Base-by-base conservation (phyloP, 2,888 invertebrate genomes). In the Phalera bucephala region DNA sequence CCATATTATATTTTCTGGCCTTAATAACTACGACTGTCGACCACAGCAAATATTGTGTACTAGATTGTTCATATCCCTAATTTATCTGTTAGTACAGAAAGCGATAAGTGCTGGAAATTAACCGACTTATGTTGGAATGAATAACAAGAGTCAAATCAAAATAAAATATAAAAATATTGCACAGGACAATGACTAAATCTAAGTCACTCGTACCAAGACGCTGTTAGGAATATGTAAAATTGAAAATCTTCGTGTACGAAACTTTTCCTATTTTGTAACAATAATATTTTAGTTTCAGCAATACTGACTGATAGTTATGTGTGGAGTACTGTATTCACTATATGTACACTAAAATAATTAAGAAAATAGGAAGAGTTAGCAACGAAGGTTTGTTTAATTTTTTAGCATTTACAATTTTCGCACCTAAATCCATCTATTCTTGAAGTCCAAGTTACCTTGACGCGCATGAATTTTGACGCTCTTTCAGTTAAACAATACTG, bases 201-300 rank as follows among this genome's bases (percentile, higher is more conserved):
- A 82, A 79, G 57, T 66, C 88, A 87, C 87, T 88, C 86, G 86
- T 89, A 89, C 89, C 80, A 87, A 84, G 87, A 89, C 88, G 89
- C 88, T 88, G 88, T 88, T 88, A 86, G 79, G 76, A 57, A 45
- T 67, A 66, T 67, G 72, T 66, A 65, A 58, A 68, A 67, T 66
- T 55, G 56, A 54, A 51, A 55, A 53, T 52, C 33, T 57, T 55
- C 72, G 66, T 64, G 57, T 52, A 74, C 74, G 55, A 66, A 64
- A 65, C 71, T 65, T 72, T 72, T 69, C 69, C 58, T 64, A 65
- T 56, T 56, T 41, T 5, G 17, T n/a, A n/a, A n/a, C n/a, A n/a
- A n/a, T n/a, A n/a, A n/a, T n/a, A n/a, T n/a, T n/a, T n/a, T n/a
- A n/a, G n/a, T n/a, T n/a, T n/a, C n/a, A n/a, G n/a, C n/a, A n/a